Base-by-base conservation (phyloP, 1,140 invertebrate species). In the Drosophila pachea region DNA sequence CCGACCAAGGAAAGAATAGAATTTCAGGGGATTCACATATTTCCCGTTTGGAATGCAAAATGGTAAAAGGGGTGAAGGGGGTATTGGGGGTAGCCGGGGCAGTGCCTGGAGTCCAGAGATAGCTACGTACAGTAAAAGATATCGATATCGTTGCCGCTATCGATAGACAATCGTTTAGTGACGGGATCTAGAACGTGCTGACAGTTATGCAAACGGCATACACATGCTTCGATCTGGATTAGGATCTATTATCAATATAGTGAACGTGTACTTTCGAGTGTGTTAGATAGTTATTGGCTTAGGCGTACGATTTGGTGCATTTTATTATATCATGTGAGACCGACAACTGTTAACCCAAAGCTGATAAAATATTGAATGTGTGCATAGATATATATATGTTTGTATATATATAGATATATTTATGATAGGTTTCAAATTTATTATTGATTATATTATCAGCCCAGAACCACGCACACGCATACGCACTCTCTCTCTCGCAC, bases 141-240 rank as follows among this genome's bases (percentile, higher is more conserved):
- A 64, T n/a, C 35, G 22, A 56, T 9, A 12, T 5, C 40, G 40
- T 14, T 43, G 22, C 22, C 7, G 40, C 7, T 43, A 43, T 43
- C 29, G 35, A 54, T 22, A 33, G 12, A 32, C 36, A 11, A 38
- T 45, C 9, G 48, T 78, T 83, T 73, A 78, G 78, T 84, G 49
- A 76, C 59, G 69, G n/a, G 4, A 6, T 33, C 35, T 31, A n/a
- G 12, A n/a, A 43, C 55, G 43, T 48, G 35, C 54, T 50, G 42
- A 54, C 56, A 84, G 76, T 84, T 84, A 78, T 66, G 68, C 68
- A 73, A 6, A 6, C 64, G 72, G 79, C 64, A 73, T 65, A 84
- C 64, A 84, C 76, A 74, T 86, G 79, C 81, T 71, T 11, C 42
- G 58, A 68, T 68, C 73, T 70, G 58, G 69, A 61, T 70, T 83